Evolutionary conservation across 2,888 invertebrate species (phyloP), one percentile per base, ranked within the genome.

Genomic region (Pseudococcus longispinus): DNA sequence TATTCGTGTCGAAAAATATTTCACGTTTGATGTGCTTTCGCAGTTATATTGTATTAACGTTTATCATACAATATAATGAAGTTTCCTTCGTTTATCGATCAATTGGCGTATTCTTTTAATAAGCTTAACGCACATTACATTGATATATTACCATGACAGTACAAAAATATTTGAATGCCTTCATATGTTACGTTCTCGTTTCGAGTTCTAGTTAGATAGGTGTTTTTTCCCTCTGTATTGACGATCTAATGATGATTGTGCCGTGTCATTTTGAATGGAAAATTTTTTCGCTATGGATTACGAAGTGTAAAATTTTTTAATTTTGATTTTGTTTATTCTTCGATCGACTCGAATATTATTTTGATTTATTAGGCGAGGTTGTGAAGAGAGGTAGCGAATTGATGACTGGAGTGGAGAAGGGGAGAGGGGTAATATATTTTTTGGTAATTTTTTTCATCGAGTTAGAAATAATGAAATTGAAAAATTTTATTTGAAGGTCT

Each of bases 11-110:
- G 32, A 74, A 74, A 74, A 74, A 32, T 74, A 18, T 74, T 32
- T 51, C 51, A 51, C 65, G 65, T 65, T 65, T 65, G 65, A 65
- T 65, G 74, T 74, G 74, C 74, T 74, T 74, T 74, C 32, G 37
- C 4, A 74, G 32, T 18, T 37, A n/a, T 51, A 51, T 37, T 37
- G 32, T 74, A 37, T 74, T 51, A n/a, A 51, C 74, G 74, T 32
- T 65, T 74, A 74, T n/a, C 32, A n/a, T 37, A 37, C 74, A 26
- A n/a, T 74, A 8, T 74, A 74, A 74, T 74, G 74, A 37, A 37
- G 74, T 37, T 74, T 74, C n/a, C 9, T 37, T 37, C 74, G 65
- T 65, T 65, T 51, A 70, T 70, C 70, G 70, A 70, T 70, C 70
- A 29, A 26, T 26, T 29, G 23, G 29, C 70, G 70, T 70, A 29